Base-by-base conservation (phyloP, 23 tunicate genomes). In the Diplosoma virens region DNA sequence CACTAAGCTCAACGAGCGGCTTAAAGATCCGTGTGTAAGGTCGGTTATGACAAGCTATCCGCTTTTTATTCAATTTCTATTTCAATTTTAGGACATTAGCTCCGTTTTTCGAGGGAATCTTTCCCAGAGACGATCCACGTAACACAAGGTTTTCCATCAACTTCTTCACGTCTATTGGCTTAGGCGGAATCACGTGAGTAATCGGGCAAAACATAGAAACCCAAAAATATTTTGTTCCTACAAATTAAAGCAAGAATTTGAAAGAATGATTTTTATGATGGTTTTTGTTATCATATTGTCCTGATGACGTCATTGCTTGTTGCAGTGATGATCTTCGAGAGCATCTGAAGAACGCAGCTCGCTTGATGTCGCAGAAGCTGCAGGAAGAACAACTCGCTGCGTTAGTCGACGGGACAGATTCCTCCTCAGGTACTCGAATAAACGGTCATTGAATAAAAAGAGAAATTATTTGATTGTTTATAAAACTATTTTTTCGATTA, bases 121-220 rank as follows among this genome's bases (percentile, higher is more conserved):
- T 93, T 69, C 98, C 98, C 5, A 75, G 79, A 17, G 98, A 93
- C 53, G 69, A 84, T 77, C 98, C 98, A 3, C 83, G 82, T 36
- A 81, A 81, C 76, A 84, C 98, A 32, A 68, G 98, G 81, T 93
- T 93, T 81, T 82, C 98, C n/a, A 93, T 93, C 71, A 93, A 93
- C 56, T 93, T 93, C 71, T 86, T 93, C 52, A 93, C 98, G 0
- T 85, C 98, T 3, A 93, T 93, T 25, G 98, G 98, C 29, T 71
- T 93, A 18, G 98, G 98, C 3, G 93, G 93, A 28, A 68, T 93
- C n/a, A 93, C 98, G 90, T 84, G 73, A 73, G 97, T 69, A n/a
- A n/a, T n/a, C n/a, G n/a, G n/a, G n/a, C n/a, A n/a, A n/a, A n/a
- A n/a, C n/a, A n/a, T n/a, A n/a, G n/a, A n/a, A n/a, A n/a, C n/a